These are phyloP conservation scores for Odontomachus brunneus DNA, from an alignment of 1,140 invertebrate species.

Conservation along the genomic window DNA sequence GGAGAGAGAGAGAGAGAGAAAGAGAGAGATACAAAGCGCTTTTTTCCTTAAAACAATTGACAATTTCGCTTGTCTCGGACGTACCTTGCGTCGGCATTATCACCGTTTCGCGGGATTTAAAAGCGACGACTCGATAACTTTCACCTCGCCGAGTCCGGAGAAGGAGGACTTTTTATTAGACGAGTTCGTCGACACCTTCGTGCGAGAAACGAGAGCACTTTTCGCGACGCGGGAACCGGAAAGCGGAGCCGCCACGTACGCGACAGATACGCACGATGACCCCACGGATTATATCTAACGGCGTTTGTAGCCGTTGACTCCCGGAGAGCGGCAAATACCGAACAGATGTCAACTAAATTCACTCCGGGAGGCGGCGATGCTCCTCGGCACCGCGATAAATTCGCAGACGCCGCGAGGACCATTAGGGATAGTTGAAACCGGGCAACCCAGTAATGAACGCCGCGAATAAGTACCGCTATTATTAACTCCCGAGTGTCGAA, in stretches of 20 bases:
- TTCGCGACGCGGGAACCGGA: constrained; percentile 34
- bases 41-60: constrained; percentile 1
- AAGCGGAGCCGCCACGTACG: constrained; percentile 1
- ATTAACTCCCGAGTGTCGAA: constrained; percentile 44
- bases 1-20: background rate
- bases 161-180: constrained; percentile 20
- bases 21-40: background rate
- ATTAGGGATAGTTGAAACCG: constrained; percentile 37
- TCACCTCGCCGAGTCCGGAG: background rate
- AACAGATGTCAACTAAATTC: constrained; percentile 69
- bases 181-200: background rate
- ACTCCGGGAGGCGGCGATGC: constrained; percentile 15
- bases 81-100: background rate
- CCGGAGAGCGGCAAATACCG: constrained; percentile 55
- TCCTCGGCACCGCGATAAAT: constrained; percentile 56
- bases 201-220: constrained; percentile 17
- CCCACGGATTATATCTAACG: constrained; percentile 36
- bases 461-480: constrained; percentile 55
- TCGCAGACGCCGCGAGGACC: constrained; percentile 14
- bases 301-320: constrained; percentile 51
- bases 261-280: constrained; percentile 35
- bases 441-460: constrained; percentile 25
- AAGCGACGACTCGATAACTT: constrained; percentile 19
- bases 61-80: constrained; percentile 6
- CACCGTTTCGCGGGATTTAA: constrained; percentile 4